Conservation (phyloP, 1,140 invertebrate species). For the Eueides isabella region DNA sequence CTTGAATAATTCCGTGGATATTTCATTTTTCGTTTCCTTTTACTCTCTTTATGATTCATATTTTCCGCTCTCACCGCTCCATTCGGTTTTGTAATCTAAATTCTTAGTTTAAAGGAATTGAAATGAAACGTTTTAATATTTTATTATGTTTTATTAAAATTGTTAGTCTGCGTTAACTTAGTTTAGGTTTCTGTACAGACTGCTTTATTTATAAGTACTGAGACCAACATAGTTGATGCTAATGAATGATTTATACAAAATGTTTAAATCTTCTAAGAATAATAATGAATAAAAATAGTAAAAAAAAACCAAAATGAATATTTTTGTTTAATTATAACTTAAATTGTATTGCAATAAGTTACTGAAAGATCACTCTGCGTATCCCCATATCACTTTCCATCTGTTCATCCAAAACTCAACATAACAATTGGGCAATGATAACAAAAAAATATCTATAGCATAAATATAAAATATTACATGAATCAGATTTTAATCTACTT, state of each 20-base stretch:
- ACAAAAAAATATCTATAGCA: too few species aligned
- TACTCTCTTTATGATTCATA: neutral
- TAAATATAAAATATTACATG: too few species aligned
- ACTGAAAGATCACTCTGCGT: too few species aligned
- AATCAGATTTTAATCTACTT: too few species aligned
- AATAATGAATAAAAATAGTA: neutral
- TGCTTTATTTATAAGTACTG: conserved; percentile 8
- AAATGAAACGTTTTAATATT: conserved; percentile 1
- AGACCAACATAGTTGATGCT: conserved; percentile 20
- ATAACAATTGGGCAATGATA: too few species aligned
- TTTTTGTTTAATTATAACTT: too few species aligned
- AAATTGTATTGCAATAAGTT: too few species aligned
- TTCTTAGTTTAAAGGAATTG: conserved; percentile 11
- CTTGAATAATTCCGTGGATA: neutral
- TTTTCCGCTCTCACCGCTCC: neutral
- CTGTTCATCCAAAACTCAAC: too few species aligned
- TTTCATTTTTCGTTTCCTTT: neutral
- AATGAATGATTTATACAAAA: neutral
- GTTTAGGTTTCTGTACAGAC: conserved; percentile 3
- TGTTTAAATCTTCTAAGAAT: neutral
- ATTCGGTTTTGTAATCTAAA: neutral
- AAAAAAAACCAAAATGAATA: neutral
- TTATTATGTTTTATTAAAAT: conserved; percentile 39
- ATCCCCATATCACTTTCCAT: too few species aligned
- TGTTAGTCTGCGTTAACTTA: conserved; percentile 39